Base-by-base conservation (phyloP, 2,797 vertebrate genomes). In the Anguilla obscura region DNA sequence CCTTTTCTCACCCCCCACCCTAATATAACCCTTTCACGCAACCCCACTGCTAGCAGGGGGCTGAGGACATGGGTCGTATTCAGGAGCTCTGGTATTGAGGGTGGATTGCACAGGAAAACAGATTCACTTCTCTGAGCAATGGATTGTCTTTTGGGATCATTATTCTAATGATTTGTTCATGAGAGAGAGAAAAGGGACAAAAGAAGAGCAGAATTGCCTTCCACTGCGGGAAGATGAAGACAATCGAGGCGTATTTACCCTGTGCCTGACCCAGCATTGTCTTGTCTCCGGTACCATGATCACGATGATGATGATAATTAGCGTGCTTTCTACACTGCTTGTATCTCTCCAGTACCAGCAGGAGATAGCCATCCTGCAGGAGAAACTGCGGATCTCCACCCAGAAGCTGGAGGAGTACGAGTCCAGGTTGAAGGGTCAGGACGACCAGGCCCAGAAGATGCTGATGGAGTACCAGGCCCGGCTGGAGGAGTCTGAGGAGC, bases 401-500 rank as follows among this genome's bases (percentile, higher is more conserved):
- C 98, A 98, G 96, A 99, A 98, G 95, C 96, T 99, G 93, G 98
- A 99, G 91, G 98, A 99, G 60, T 99, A 99, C 0, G 98, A 99
- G 93, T 96, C 95, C 1, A 96, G 98, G 10, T 97, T 98, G 93
- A 98, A 98, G 92, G 97, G 97, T 88, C 98, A 99, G 94, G 98
- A 99, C 89, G 98, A 99, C 54, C 97, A 98, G 0, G 98, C 98
- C 0, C 99, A 99, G 95, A 99, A 99, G 93, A 96, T 99, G 90
- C 94, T 98, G 93, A 95, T 99, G 94, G 98, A 99, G 94, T 99
- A 99, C 93, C 99, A 99, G 96, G 97, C 98, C 0, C 92, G 98
- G 88, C 97, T 99, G 94, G 98, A 99, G 93, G 98, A 99, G 93
- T 98, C 98, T 0, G 98, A 99, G 95, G 98, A 99, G 91, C 94